These are phyloP conservation scores for Salmo trutta DNA, from an alignment of 2,797 vertebrate species.

Conservation along the genomic window DNA sequence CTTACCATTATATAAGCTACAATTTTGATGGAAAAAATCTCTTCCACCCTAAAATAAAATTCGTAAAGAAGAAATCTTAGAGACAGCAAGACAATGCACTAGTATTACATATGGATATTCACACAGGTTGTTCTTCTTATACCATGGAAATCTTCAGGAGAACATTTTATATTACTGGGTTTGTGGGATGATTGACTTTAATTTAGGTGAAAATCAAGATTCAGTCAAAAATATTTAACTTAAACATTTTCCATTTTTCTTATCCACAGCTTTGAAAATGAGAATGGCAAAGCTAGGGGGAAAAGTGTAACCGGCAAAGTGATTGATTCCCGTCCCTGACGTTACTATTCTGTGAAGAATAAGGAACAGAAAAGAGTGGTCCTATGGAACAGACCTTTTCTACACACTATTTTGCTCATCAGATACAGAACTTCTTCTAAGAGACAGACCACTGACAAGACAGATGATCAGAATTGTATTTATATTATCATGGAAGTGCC, in stretches of 20 bases:
- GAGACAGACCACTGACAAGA: background rate
- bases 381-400: slow-evolving; percentile 10
- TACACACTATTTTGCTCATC: slow-evolving; percentile 16
- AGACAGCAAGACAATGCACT: background rate
- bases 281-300: slow-evolving; percentile 85
- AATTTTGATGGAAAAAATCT: slow-evolving; percentile 24
- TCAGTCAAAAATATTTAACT: slow-evolving; percentile 9
- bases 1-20: slow-evolving; percentile 34
- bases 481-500: slow-evolving; percentile 5
- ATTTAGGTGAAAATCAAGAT: background rate
- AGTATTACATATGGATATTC: background rate
- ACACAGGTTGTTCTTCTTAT: background rate
- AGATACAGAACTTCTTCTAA: slow-evolving; percentile 3
- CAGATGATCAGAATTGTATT: background rate
- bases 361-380: background rate
- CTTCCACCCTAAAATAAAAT: background rate
- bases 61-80: background rate
- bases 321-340: slow-evolving; percentile 29
- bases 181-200: background rate
- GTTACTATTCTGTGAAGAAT: slow-evolving; percentile 35
- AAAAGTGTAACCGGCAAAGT: slow-evolving; percentile 68
- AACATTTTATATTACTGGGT: background rate
- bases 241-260: slow-evolving; percentile 45
- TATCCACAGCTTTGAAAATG: slow-evolving; percentile 80
- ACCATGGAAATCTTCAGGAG: background rate